Conservation (phyloP, 2,888 invertebrate species). For the Himalopsyche kuldschensis region DNA sequence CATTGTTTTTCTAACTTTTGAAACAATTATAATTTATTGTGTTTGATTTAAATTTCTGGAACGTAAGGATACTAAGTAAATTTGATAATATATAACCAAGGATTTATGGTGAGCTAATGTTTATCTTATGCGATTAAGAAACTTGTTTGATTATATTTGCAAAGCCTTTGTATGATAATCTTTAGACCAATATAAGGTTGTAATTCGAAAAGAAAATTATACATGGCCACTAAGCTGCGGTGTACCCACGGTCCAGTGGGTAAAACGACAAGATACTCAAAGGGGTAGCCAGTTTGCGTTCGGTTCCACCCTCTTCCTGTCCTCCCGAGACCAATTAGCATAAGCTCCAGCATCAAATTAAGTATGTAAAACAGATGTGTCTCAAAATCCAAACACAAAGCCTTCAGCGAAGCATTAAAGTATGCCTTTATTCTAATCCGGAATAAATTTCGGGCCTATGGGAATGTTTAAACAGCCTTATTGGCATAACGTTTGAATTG, state of each 20-base stretch:
- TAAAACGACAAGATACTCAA: background rate
- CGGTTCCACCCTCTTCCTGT: background rate
- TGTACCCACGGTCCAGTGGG: background rate
- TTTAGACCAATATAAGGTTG: background rate
- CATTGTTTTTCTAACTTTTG: no score
- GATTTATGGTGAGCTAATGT: no score
- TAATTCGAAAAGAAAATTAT: background rate
- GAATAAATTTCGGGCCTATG: background rate
- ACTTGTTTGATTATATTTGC: no score
- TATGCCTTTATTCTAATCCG: background rate
- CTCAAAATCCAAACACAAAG: background rate
- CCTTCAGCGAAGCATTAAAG: background rate
- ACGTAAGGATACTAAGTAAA: no score
- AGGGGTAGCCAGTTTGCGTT: background rate
- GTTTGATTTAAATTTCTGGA: no score
- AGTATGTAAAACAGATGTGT: slow-evolving; percentile 1
- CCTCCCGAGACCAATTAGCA: background rate
- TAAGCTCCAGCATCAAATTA: background rate
- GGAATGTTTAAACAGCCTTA: background rate
- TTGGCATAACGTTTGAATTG: background rate
- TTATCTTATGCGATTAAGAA: no score
- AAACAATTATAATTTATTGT: no score
- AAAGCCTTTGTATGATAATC: background rate
- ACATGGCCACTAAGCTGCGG: background rate
- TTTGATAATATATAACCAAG: no score